phyloP scores from a whole-genome alignment of 2,888 invertebrate species.

The Nomada fucata region DNA sequence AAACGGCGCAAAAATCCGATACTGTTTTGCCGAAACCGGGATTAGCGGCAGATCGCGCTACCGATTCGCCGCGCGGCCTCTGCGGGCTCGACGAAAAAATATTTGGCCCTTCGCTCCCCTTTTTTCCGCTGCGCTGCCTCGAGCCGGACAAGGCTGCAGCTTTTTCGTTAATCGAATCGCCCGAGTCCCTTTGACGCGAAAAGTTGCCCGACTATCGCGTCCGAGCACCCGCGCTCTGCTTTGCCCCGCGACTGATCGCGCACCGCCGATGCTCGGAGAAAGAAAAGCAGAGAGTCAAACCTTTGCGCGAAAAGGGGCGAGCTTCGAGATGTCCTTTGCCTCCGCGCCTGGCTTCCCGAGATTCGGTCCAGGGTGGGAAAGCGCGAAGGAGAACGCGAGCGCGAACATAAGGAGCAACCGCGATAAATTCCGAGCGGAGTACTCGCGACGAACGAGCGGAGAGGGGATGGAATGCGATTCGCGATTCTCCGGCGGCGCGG shows the following conservation, averaged over 20 bases:
- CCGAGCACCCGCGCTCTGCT: too few species aligned
- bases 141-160: too few species aligned
- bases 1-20: constrained; percentile 79
- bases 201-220: too few species aligned
- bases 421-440: constrained; percentile 15
- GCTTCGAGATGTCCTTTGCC: too few species aligned
- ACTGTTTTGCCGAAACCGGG: constrained; percentile 78
- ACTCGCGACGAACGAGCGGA: not conserved
- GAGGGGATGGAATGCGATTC: not conserved
- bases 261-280: too few species aligned
- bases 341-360: too few species aligned
- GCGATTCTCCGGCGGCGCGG: constrained; percentile 3
- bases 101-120: constrained; percentile 17
- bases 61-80: constrained; percentile 59
- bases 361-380: not conserved
- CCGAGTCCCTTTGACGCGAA: not conserved
- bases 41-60: constrained; percentile 74
- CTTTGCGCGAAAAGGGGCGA: too few species aligned
- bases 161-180: not conserved
- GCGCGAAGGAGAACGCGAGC: not conserved
- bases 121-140: not conserved
- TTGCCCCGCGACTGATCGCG: too few species aligned
- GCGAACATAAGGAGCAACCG: not conserved
- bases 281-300: too few species aligned
- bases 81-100: constrained; percentile 36